Base-by-base conservation (phyloP, 2,113 vertebrate species). In the Acanthisitta chloris region DNA sequence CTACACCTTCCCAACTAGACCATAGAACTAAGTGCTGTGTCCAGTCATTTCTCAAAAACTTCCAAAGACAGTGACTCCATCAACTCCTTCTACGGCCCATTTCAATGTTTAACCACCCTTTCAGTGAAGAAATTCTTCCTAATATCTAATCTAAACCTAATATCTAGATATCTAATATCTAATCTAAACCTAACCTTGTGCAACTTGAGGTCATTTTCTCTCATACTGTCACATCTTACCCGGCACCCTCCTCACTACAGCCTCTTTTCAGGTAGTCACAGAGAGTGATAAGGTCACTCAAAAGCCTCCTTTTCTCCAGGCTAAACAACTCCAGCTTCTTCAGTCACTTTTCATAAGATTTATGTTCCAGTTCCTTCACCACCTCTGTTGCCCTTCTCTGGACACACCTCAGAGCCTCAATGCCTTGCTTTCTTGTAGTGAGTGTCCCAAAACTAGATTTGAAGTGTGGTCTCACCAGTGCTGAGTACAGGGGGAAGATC, bases 1-100 rank as follows among this genome's bases (percentile, higher is more conserved):
- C 25, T 54, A 46, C 4, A 5, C 17, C 20, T 61, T 48, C 29
- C 34, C 24, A 12, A 26, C 18, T 59, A 38, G 38, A 67, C 45
- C 8, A 8, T 3, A 54, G 14, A 4, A 3, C n/a, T 14, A 61
- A 40, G 25, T 15, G 20, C 6, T 0, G 0, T 11, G 9, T 34
- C n/a, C 19, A 25, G 25, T 46, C 0, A 0, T 18, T 34, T 13
- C n/a, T 61, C 14, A 4, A 46, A 46, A 25, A 40, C 29, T 40
- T 46, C 17, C 29, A 69, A 40, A 61, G 69, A 48, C 31, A 3
- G 3, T 40, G n/a, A 59, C 25, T 48, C 33, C 25, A 36, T 5
- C 29, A 54, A 4, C 9, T 74, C 29, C 13, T 11, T 46, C 40
- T 7, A 14, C 8, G 20, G 20, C 1, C 17, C 12, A 18, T 17